Evolutionary conservation across 2,113 vertebrate species (phyloP), one percentile per base, ranked within the genome.

Genomic region (Clarias gariepinus): DNA sequence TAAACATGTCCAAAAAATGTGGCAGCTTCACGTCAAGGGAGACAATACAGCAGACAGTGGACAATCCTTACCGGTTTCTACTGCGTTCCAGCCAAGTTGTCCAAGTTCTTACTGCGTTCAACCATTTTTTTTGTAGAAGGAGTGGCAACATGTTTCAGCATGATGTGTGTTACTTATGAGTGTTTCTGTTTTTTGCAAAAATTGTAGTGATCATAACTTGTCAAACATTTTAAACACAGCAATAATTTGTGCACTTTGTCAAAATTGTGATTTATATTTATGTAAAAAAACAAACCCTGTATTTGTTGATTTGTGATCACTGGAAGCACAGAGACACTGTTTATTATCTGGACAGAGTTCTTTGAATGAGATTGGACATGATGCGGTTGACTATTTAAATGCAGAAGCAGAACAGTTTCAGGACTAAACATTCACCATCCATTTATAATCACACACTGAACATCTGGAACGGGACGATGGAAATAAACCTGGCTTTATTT

Each of bases 401-500:
- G 77, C 55, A 58, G 77, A 79, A 79, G 53, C 55, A 60, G 77
- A 79, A 79, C 28, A 21, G 53, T 71, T 55, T 76, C 52, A 25
- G 60, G 61, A 36, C 61, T 55, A 68, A 64, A 36, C 76, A n/a
- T n/a, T 86, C 64, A 81, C 63, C 77, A 68, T 64, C n/a, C 61
- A 23, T 81, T 81, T 81, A 19, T 36, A 80, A 55, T 57, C 76
- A 25, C 61, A 58, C 30, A 3, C 41, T 7, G 64, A 86, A 81
- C 77, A 81, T 68, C 85, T 86, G 85, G 77, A 68, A 64, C 16
- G 61, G 12, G 52, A 11, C 53, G 52, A 53, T 57, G 47, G 69
- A 63, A 60, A 52, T 25, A 33, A 84, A 23, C 55, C 8, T 85
- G 83, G 77, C 28, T 60, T 79, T 58, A 79, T 58, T 79, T 79